phyloP scores from a whole-genome alignment of 2,797 vertebrate species.

The Acrocephalus scirpaceus region DNA sequence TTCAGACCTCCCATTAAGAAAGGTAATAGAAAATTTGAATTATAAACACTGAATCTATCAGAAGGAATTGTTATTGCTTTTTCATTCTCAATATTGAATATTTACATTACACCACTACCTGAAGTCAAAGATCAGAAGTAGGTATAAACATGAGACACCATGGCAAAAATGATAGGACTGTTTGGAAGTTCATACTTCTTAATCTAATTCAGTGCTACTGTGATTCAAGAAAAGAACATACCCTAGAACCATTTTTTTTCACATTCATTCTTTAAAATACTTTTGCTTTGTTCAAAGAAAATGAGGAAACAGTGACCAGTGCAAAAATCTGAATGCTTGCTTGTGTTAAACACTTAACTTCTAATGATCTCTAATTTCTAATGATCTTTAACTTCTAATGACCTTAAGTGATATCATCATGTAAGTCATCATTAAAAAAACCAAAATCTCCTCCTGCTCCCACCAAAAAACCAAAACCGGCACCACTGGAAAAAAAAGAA shows the following conservation, averaged over 20 bases:
- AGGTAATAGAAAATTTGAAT: neutral
- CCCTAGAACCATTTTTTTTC: neutral
- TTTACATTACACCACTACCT: neutral
- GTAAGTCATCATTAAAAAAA: neutral
- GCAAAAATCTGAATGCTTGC: neutral
- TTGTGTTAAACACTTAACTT: neutral
- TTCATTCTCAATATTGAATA: neutral
- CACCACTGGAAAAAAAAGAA: neutral
- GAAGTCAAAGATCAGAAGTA: neutral
- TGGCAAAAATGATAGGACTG: neutral
- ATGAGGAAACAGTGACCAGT: neutral
- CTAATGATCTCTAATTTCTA: neutral
- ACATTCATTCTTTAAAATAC: neutral
- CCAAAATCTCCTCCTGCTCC: neutral
- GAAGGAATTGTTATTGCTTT: neutral
- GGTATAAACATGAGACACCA: neutral
- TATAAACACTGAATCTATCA: neutral
- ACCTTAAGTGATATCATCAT: neutral
- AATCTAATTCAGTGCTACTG: neutral
- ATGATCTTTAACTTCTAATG: neutral
- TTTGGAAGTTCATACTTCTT: neutral
- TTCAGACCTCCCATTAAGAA: neutral
- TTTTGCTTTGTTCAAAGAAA: neutral
- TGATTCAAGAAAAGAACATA: neutral
- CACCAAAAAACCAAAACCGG: accelerated